Evolutionary conservation across 1,140 invertebrate species (phyloP).

Genomic region (Bactericera cockerelli): DNA sequence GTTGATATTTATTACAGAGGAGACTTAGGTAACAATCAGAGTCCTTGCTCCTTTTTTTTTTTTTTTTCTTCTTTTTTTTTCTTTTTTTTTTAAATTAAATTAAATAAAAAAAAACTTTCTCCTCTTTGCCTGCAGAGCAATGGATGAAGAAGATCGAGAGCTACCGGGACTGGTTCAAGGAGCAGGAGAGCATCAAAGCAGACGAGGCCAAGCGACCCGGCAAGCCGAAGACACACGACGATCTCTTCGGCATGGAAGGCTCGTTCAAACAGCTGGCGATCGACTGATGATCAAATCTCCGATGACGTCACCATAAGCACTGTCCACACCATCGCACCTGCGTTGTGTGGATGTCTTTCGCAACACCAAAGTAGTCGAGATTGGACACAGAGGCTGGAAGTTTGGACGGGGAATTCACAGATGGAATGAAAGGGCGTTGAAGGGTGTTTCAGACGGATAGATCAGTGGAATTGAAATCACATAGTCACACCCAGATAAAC

Average conservation of each 20-base stretch:
- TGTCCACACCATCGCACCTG: too few species aligned
- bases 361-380: too few species aligned
- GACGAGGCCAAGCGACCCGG: conserved; percentile 58
- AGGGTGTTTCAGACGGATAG: too few species aligned
- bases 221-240: conserved; percentile 60
- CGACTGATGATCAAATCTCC: conserved; percentile 38
- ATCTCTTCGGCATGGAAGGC: conserved; percentile 65
- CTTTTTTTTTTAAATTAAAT: too few species aligned
- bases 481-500: too few species aligned
- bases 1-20: background rate
- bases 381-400: too few species aligned
- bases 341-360: too few species aligned
- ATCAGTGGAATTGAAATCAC: too few species aligned
- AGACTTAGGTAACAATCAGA: background rate
- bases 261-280: conserved; percentile 62
- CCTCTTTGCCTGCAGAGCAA: conserved; percentile 44
- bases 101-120: too few species aligned
- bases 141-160: conserved; percentile 57
- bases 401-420: too few species aligned
- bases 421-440: too few species aligned
- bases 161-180: conserved; percentile 56
- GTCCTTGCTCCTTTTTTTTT: background rate
- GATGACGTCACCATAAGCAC: background rate
- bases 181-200: conserved; percentile 51
- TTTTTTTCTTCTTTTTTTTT: conserved; percentile 16